Conservation (phyloP, 2,888 invertebrate species). For the Cenopis cana region DNA sequence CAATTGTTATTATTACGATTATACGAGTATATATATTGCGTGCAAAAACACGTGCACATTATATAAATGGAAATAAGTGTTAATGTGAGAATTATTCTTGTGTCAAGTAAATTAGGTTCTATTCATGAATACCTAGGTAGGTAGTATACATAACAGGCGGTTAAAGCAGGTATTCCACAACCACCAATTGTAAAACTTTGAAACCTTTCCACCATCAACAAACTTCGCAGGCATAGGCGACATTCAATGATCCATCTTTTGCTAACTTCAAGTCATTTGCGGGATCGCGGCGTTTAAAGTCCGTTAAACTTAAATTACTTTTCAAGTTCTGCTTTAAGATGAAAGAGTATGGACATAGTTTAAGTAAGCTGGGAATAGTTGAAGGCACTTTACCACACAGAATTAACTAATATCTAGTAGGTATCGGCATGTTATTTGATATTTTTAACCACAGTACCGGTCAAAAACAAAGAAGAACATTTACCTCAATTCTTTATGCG, state of each 20-base stretch:
- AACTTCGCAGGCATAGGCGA: constrained; percentile 45
- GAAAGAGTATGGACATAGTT: constrained; percentile 40
- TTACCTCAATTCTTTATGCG: too few species aligned
- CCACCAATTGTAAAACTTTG: too few species aligned
- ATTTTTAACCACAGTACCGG: background rate
- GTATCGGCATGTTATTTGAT: constrained; percentile 7
- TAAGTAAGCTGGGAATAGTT: constrained; percentile 36
- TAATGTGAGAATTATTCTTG: constrained; percentile 8
- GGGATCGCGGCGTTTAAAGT: constrained; percentile 51
- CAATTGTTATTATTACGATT: too few species aligned
- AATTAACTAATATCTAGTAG: constrained; percentile 27
- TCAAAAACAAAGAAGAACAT: too few species aligned
- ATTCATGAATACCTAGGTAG: background rate
- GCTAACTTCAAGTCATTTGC: constrained; percentile 57
- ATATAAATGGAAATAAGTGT: background rate
- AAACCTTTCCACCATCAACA: constrained; percentile 24
- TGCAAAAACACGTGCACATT: background rate
- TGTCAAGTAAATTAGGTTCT: constrained; percentile 26
- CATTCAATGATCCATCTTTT: constrained; percentile 57
- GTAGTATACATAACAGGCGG: background rate
- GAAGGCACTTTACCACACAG: constrained; percentile 28
- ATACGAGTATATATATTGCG: too few species aligned
- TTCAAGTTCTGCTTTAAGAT: constrained; percentile 52
- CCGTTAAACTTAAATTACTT: constrained; percentile 65
- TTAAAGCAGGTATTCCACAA: too few species aligned